A percentile compares a stretch with the other conserved stretches of the same genome.
Evolutionary conservation across 2,797 vertebrate genomes (phyloP).

Genomic region (Notolabrus celidotus): DNA sequence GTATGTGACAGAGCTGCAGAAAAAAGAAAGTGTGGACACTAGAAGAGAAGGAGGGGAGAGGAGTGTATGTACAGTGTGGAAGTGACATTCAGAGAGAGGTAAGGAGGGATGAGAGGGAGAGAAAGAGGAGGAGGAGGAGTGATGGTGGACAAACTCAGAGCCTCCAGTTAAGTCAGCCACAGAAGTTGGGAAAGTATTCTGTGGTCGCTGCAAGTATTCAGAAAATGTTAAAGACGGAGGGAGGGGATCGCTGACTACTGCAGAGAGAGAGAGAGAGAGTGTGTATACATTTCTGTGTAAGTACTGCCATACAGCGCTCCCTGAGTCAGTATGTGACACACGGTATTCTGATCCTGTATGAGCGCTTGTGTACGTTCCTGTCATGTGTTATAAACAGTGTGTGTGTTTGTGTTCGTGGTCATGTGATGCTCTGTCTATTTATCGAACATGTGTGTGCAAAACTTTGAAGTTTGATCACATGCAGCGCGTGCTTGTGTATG

Average conservation of each 20-base stretch:
- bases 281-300: neutral
- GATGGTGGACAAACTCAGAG: constrained; percentile 61
- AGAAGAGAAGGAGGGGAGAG: no score
- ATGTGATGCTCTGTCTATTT: no score
- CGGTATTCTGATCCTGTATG: no score
- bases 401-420: neutral
- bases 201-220: constrained; percentile 84
- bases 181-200: constrained; percentile 86
- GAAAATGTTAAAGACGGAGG: constrained; percentile 84
- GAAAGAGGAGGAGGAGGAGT: constrained; percentile 1
- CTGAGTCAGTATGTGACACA: neutral
- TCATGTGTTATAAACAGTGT: neutral
- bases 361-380: neutral
- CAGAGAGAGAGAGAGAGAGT: neutral
- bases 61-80: neutral
- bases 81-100: constrained; percentile 22
- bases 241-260: constrained; percentile 60
- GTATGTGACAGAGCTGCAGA: neutral
- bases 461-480: no score
- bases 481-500: no score
- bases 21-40: neutral
- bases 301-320: neutral
- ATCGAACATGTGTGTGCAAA: no score
- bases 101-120: constrained; percentile 22
- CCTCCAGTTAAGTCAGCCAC: constrained; percentile 78